Base-by-base conservation (phyloP, 2,888 invertebrate species). In the Adineta ricciae region DNA sequence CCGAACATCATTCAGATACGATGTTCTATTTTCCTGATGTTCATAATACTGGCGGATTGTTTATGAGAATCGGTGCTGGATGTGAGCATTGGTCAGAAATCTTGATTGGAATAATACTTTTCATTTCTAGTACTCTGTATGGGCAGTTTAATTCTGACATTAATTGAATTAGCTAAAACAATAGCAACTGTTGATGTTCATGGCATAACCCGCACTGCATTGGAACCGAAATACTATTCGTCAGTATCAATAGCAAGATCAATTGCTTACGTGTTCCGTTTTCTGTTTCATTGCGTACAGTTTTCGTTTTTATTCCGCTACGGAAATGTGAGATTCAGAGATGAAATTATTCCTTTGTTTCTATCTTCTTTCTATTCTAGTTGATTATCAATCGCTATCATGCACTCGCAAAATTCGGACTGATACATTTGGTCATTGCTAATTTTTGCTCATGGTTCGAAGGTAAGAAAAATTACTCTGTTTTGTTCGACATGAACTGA, bases 381-480 rank as follows among this genome's bases (percentile, higher is more conserved):
- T 78, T 73, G 24, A 56, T 85, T 11, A 73, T 84, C 52, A 72
- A 83, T 82, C 54, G 73, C 8, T 73, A 78, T 50, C 50, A 83
- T 56, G 52, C 64, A 41, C 32, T 32, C 21, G 52, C 83, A 16
- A 41, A 46, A 41, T 11, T 85, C 5, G 78, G 83, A 32, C 32
- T 83, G 14, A 85, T 85, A 38, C 85, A 85, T 83, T 46, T 85
- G 11, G 52, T 82, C 24, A 84, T 85, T 46, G 83, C 85, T 24
- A 85, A 85, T 85, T 84, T 85, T 32, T 83, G 83, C 36, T 50
- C 83, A 27, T 85, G 85, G 85, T 85, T 84, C 46, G 54, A 82
- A 84, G 56, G 73, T 78, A 46, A 78, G 24, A n/a, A n/a, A 2
- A 19, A 7, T 64, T 36, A 1, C 11, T 5, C 1, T 64, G 5